Conservation (phyloP, 2,888 invertebrate genomes). For the Alsophila aescularia region DNA sequence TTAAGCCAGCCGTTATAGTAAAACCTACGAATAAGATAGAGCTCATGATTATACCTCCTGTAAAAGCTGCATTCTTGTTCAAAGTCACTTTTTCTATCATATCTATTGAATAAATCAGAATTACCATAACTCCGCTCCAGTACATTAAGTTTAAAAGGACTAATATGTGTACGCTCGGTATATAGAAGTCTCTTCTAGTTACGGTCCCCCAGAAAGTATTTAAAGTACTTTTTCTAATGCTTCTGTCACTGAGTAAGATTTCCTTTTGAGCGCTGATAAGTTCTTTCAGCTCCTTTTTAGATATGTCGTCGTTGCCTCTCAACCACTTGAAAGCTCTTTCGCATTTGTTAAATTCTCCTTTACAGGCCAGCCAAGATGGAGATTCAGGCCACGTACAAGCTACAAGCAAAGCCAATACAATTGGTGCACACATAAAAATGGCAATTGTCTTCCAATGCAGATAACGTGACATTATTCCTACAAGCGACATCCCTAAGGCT, state of each 20-base stretch:
- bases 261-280: slow-evolving; percentile 1
- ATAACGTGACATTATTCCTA: slow-evolving; percentile 28
- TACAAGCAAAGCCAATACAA: slow-evolving; percentile 17
- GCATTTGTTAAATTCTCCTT: slow-evolving; percentile 10
- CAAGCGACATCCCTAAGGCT: slow-evolving; percentile 28
- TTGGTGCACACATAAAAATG: slow-evolving; percentile 26
- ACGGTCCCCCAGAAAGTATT: neutral
- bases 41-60: neutral
- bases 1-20: slow-evolving; percentile 13
- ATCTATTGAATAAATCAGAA: slow-evolving; percentile 30
- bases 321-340: neutral
- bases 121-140: neutral
- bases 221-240: neutral
- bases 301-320: neutral
- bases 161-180: neutral
- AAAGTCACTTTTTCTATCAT: neutral
- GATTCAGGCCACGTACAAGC: slow-evolving; percentile 38
- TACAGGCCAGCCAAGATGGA: slow-evolving; percentile 38
- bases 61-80: neutral
- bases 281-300: neutral
- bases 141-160: neutral
- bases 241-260: neutral
- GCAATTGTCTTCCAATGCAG: slow-evolving; percentile 36
- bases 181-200: neutral
- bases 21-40: slow-evolving; percentile 1